Evolutionary conservation across 2,113 vertebrate species (phyloP), one percentile per base, ranked within the genome.

Genomic region (Podarcis muralis): DNA sequence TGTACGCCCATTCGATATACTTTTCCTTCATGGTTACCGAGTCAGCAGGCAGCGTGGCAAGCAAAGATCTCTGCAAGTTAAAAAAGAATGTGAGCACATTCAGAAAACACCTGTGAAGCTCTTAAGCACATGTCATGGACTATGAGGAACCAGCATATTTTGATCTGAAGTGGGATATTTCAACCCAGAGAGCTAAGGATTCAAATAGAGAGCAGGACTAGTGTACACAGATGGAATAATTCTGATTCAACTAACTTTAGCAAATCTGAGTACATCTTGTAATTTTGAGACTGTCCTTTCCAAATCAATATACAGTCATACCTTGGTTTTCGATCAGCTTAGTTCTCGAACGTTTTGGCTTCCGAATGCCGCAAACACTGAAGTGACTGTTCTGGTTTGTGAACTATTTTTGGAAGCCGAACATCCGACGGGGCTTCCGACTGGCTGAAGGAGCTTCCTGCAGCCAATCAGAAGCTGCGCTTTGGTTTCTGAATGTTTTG

Each of bases 1-100:
- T 95, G 90, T 98, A 98, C 27, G 98, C 98, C 99, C 99, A 99
- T 85, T 98, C 96, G 12, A 99, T 96, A 93, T 99, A 99, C 88
- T 94, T 93, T 57, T 98, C 97, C 96, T 99, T 99, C 96, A 99
- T 96, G 88, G 94, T 96, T 91, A 96, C 90, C 86, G 98, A 97
- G 90, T 97, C 96, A 7, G 95, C 88, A 32, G 97, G 93, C 0
- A 91, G 95, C 16, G 96, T 88, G 91, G 96, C 97, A 89, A 85
- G 40, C 66, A 98, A 87, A 80, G 97, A 98, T 95, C 95, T 98
- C 99, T 99, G 96, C 59, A 92, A 93, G 76, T 87, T 87, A 93
- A 91, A 92, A 48, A 90, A 85, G 53, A 80, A 59, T 32, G 8
- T 71, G 76, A 5, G 27, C 43, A 65, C 40, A 7, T 69, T 69